These are phyloP conservation scores for Columba janthina DNA, from an alignment of 2,113 vertebrate genomes.

Conservation along the genomic window DNA sequence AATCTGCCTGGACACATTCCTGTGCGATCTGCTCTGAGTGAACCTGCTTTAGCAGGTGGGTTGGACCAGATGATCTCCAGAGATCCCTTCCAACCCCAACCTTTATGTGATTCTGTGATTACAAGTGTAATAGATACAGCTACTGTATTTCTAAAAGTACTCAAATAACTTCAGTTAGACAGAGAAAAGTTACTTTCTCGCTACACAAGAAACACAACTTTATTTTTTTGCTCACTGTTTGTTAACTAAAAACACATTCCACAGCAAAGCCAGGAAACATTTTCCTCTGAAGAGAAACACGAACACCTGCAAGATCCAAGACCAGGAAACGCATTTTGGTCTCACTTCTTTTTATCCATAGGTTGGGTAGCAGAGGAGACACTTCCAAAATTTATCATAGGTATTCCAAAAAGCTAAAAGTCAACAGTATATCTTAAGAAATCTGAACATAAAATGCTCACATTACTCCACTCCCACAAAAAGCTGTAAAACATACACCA, in stretches of 20 bases:
- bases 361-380: rapidly evolving
- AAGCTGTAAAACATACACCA: neutral
- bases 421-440: neutral
- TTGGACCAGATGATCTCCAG: too few relatives aligned
- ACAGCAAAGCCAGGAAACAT: neutral
- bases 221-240: neutral
- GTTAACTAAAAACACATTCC: neutral
- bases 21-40: too few relatives aligned
- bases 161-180: neutral
- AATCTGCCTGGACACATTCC: too few relatives aligned
- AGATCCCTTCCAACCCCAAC: too few relatives aligned
- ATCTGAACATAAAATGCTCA: neutral
- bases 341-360: neutral
- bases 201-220: neutral
- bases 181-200: neutral
- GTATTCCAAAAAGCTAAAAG: neutral
- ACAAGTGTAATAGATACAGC: neutral
- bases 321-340: neutral
- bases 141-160: neutral
- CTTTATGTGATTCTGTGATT: neutral
- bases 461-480: neutral
- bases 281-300: neutral
- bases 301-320: neutral
- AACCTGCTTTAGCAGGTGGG: too few relatives aligned
- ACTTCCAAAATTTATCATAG: neutral